Evolutionary conservation across 2,113 vertebrate species (phyloP), one percentile per base, ranked within the genome.

Genomic region (Corapipo altera): DNA sequence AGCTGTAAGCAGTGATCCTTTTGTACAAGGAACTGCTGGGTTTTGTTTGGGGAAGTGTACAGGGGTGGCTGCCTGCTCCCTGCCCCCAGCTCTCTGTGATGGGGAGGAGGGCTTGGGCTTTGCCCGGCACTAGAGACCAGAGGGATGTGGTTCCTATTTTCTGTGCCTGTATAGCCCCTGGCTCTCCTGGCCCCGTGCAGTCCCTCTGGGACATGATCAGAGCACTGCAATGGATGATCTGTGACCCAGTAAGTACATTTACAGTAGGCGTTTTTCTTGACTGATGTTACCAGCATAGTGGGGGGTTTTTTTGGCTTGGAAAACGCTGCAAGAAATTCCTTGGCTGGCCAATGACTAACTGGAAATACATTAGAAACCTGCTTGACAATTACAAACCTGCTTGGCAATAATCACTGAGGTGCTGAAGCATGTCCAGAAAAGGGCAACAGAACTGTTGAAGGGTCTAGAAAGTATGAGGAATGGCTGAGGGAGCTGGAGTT

Each of bases 21-120:
- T 41, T 0, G 0, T 5, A 2, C 5, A 10, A 55, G 6, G 4
- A 54, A 5, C 30, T 10, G 17, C 30, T 43, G 79, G 35, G 7
- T 37, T 37, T 41, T 30, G 52, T 17, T 30, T 30, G 39, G 20
- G 37, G 69, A 13, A 58, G 58, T 17, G 15, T 6, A 4, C 6
- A 6, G 70, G 26, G 49, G 24, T 24, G 58, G 28, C 28, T 85
- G 59, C 57, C 66, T 2, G 4, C 35, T 62, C 33, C 37, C 41
- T 16, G 28, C 30, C 23, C 48, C 18, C 30, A 4, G 28, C 32
- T 37, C 49, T 32, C 43, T 11, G 35, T 54, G 32, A 18, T 37
- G 3, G 43, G 41, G 23, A 52, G 30, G 12, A 26, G 14, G 21
- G 10, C 19, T 49, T 21, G 7, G 58, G 2, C 7, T 65, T 77